Conservation (phyloP, 2,113 vertebrate species). For the Poecile atricapillus region DNA sequence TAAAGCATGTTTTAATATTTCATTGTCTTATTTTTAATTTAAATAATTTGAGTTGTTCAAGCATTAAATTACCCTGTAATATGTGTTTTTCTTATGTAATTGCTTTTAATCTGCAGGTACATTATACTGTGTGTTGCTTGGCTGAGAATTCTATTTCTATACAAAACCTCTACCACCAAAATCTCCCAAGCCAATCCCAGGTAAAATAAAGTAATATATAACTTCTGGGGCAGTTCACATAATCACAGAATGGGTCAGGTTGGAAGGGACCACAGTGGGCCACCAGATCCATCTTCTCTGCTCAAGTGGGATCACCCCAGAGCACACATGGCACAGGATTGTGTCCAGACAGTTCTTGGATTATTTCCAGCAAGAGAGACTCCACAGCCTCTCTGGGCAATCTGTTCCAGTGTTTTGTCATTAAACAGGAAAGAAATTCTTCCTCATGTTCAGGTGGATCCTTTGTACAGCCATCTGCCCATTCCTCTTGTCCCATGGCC, state of each 20-base stretch:
- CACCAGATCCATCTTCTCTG: not conserved
- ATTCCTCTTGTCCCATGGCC: not conserved
- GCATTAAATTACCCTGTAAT: not conserved
- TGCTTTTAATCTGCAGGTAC: not conserved
- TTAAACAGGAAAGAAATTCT: not conserved
- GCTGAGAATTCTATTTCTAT: not conserved
- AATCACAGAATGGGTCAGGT: not conserved
- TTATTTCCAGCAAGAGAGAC: not conserved
- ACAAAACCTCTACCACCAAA: not conserved
- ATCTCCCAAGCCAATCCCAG: not conserved
- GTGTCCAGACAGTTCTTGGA: not conserved
- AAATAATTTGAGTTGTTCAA: not conserved
- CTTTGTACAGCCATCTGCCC: too few relatives aligned
- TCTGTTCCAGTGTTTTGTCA: not conserved
- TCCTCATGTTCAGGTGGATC: not conserved
- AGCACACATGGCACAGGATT: too few relatives aligned
- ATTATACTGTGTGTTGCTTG: not conserved
- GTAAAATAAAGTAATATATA: not conserved
- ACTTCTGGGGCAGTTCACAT: not conserved
- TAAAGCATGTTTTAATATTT: not conserved
- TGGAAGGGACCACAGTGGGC: not conserved
- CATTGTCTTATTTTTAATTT: not conserved
- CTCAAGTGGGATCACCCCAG: accelerated
- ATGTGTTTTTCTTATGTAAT: not conserved
- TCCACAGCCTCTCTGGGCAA: not conserved